A percentile compares a stretch with the other conserved stretches of the same genome.
These are phyloP conservation scores for Protophormia terraenovae DNA, from an alignment of 2,888 invertebrate genomes.

Conservation along the genomic window DNA sequence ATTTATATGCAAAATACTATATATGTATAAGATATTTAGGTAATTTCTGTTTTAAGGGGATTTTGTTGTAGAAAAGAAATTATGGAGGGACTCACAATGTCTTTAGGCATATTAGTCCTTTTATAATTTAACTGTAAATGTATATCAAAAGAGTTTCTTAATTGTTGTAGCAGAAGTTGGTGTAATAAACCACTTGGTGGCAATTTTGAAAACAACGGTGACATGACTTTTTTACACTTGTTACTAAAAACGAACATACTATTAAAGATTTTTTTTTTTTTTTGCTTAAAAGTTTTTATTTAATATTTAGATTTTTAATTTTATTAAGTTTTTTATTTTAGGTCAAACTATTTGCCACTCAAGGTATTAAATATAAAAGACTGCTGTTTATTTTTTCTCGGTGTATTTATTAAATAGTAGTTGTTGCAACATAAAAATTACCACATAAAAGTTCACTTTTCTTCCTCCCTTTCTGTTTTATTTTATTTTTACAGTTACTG, in stretches of 20 bases:
- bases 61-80: not conserved
- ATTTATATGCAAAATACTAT: not conserved
- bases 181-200: constrained; percentile 64
- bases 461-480: constrained; percentile 26
- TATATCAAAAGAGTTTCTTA: constrained; percentile 75
- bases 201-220: constrained; percentile 62
- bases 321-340: not conserved
- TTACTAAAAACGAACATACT: not conserved
- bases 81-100: constrained; percentile 76
- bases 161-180: constrained; percentile 56
- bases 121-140: constrained; percentile 77
- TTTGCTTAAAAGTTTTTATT: constrained; percentile 44
- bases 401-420: no score
- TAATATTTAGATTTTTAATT: constrained; percentile 33
- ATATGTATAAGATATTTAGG: constrained; percentile 3
- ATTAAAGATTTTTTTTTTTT: constrained; percentile 28
- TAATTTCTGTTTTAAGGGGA: not conserved
- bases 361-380: not conserved
- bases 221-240: constrained; percentile 53
- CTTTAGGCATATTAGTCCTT: constrained; percentile 76
- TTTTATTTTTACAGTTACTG: not conserved
- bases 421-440: not conserved
- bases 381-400: not conserved
- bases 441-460: constrained; percentile 3
- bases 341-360: not conserved